Evolutionary conservation across 2,888 invertebrate species (phyloP).

Genomic region (Oscheius sp.): DNA sequence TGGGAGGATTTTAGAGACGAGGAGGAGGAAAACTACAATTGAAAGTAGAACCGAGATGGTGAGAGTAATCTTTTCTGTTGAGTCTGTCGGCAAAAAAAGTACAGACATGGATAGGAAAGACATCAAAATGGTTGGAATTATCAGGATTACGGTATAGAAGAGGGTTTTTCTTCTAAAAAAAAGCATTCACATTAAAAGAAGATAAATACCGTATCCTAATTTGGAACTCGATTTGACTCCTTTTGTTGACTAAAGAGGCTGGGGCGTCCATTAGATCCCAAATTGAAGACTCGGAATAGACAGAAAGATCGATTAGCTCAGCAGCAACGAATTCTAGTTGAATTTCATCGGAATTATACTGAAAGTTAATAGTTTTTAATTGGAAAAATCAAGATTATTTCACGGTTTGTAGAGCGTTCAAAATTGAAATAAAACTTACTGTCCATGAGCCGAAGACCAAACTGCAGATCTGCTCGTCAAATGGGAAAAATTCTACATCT

Average conservation of each 20-base stretch:
- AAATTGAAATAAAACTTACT: slow-evolving; percentile 29
- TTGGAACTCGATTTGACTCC: slow-evolving; percentile 65
- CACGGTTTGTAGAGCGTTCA: too few species aligned
- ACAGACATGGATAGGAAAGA: slow-evolving; percentile 89
- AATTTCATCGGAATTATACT: slow-evolving; percentile 93
- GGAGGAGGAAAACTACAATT: slow-evolving; percentile 95
- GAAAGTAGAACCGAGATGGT: slow-evolving; percentile 98
- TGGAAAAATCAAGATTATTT: neutral
- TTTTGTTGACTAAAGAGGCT: slow-evolving; percentile 71
- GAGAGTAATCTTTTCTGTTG: slow-evolving; percentile 82
- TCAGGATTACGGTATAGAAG: slow-evolving; percentile 98
- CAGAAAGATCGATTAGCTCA: slow-evolving; percentile 90
- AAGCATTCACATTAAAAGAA: neutral
- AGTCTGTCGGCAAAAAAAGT: slow-evolving; percentile 95
- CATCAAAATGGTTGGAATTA: slow-evolving; percentile 90
- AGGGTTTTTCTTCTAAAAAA: slow-evolving; percentile 86
- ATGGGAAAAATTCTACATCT: slow-evolving; percentile 96
- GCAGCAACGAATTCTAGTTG: slow-evolving; percentile 93
- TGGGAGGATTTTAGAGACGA: slow-evolving; percentile 97
- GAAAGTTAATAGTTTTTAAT: slow-evolving; percentile 15
- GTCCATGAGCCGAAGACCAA: slow-evolving; percentile 68
- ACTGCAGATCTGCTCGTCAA: slow-evolving; percentile 73
- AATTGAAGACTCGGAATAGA: slow-evolving; percentile 97
- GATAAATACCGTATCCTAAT: slow-evolving; percentile 55
- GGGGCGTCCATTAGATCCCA: slow-evolving; percentile 92